Conservation (phyloP, 2,797 vertebrate species). For the Manis pentadactyla region DNA sequence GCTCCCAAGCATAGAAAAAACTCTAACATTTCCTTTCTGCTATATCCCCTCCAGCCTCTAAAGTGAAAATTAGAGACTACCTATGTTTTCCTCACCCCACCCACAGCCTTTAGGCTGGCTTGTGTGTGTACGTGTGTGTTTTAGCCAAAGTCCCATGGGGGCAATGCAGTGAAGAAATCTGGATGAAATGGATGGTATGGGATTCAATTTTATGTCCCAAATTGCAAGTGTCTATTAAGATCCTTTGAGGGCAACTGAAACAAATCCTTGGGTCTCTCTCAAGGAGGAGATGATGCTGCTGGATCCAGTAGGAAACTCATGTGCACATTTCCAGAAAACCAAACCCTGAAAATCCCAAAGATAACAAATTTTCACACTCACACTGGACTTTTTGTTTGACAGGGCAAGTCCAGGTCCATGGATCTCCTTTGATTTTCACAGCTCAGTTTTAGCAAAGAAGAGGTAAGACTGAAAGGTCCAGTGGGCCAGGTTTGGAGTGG, state of each 20-base stretch:
- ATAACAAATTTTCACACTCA: neutral
- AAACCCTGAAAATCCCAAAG: neutral
- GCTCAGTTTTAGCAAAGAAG: neutral
- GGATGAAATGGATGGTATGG: neutral
- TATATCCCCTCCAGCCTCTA: neutral
- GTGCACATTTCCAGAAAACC: neutral
- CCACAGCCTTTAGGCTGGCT: neutral
- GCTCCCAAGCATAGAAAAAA: neutral
- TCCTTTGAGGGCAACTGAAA: neutral
- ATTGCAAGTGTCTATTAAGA: neutral
- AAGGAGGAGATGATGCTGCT: neutral
- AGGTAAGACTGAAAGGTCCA: neutral
- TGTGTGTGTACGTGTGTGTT: neutral
- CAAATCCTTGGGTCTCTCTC: neutral
- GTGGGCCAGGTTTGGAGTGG: neutral
- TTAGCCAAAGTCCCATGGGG: neutral
- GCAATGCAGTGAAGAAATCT: neutral
- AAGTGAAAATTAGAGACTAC: neutral
- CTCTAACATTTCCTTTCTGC: neutral
- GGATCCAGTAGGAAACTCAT: neutral
- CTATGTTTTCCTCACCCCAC: neutral
- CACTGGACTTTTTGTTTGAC: neutral
- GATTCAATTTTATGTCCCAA: neutral
- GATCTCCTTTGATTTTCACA: neutral
- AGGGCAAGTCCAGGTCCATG: neutral